Evolutionary conservation across 2,888 invertebrate species (phyloP), one percentile per base, ranked within the genome.

Genomic region (Clostera curtula): DNA sequence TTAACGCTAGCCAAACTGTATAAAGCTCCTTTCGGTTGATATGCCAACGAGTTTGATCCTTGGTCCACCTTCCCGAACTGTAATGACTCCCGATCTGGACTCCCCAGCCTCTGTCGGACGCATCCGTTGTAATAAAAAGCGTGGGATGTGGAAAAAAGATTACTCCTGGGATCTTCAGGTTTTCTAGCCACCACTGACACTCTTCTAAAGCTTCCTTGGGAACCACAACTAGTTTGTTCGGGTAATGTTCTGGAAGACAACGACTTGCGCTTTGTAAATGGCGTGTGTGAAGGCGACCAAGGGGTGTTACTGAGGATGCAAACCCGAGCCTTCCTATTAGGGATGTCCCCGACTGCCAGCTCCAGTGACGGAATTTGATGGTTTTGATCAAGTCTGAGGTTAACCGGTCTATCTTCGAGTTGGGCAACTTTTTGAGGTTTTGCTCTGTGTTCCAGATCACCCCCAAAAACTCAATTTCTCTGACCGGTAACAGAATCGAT

Each of bases 11-110:
- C 4, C 12, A 12, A 0, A 51, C 41, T 0, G 47, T 21, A 8
- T 17, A 46, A 0, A 55, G 13, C 11, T 50, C 49, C 19, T 45
- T 55, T 6, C 18, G n/a, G 27, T 53, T 55, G 24, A 38, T 38
- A 11, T 55, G 52, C 44, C 48, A 51, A 0, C 3, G 0, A 3
- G 3, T 1, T 16, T 51, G 48, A 0, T 33, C 23, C 1, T 10
- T 4, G 0, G 28, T 29, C 51, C 52, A 53, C 1, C 0, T 1
- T 0, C 36, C 40, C 1, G 27, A 15, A 0, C 31, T 5, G 4
- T 10, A 16, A 2, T 9, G 2, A 9, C 35, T 19, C n/a, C 26
- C 24, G 0, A 52, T 4, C 5, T 44, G 40, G 1, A 35, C 26
- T 0, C 50, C 45, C 46, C 45, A 48, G 0, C 48, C 45, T 3